These are phyloP conservation scores for Phrixothrix hirtus DNA, from an alignment of 2,888 invertebrate species.

Conservation along the genomic window DNA sequence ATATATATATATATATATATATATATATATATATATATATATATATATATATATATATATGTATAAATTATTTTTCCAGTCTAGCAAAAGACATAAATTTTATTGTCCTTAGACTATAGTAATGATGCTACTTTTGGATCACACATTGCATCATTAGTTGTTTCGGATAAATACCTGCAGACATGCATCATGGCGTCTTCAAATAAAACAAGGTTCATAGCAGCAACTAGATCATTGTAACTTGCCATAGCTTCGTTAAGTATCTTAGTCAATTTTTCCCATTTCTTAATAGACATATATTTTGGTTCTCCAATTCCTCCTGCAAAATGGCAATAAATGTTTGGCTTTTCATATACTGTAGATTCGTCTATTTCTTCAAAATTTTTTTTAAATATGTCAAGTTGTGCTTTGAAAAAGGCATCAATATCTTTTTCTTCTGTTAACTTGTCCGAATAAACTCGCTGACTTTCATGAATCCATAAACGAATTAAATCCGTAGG, in stretches of 20 bases:
- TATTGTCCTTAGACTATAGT: no score
- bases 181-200: slow-evolving; percentile 95
- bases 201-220: slow-evolving; percentile 92
- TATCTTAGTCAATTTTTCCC: slow-evolving; percentile 71
- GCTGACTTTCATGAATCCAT: slow-evolving; percentile 87
- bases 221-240: slow-evolving; percentile 88
- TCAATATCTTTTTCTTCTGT: slow-evolving; percentile 79
- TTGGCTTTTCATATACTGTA: slow-evolving; percentile 70
- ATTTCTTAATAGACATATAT: slow-evolving; percentile 78
- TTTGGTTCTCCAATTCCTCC: slow-evolving; percentile 90
- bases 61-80: no score
- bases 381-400: slow-evolving; percentile 78
- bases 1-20: no score
- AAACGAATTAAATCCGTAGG: slow-evolving; percentile 75
- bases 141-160: no score
- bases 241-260: slow-evolving; percentile 73
- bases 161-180: no score
- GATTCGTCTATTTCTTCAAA: slow-evolving; percentile 75
- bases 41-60: no score
- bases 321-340: slow-evolving; percentile 92
- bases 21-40: no score
- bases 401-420: slow-evolving; percentile 70
- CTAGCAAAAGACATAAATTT: no score
- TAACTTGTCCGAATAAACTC: slow-evolving; percentile 91
- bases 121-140: no score